Evolutionary conservation across 2,888 invertebrate species (phyloP).

Genomic region (Tetrapedia diversipes): DNA sequence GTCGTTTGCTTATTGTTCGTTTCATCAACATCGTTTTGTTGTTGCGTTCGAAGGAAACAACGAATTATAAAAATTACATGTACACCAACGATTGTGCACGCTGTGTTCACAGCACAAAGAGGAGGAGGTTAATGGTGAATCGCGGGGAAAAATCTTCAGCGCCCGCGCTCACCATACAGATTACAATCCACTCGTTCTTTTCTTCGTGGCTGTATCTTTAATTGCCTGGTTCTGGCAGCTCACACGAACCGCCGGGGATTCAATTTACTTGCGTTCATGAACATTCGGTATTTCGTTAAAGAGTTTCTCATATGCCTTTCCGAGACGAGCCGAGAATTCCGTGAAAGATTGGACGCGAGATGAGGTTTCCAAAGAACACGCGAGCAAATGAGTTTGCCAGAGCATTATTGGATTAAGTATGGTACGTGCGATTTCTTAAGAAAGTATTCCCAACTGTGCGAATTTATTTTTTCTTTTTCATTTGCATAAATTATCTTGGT

Average conservation of each 20-base stretch:
- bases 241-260: conserved; percentile 10
- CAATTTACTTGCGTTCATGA: conserved; percentile 42
- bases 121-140: not conserved
- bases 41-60: conserved; percentile 65
- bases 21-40: conserved; percentile 47
- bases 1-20: no score
- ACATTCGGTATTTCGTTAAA: conserved; percentile 45
- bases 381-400: conserved; percentile 26
- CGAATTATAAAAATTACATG: conserved; percentile 78
- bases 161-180: conserved; percentile 38
- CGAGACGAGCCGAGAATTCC: conserved; percentile 4
- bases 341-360: conserved; percentile 3
- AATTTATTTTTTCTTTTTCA: no score
- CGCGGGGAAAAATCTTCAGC: conserved; percentile 36
- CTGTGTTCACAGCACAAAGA: conserved; percentile 32
- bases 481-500: no score
- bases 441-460: no score
- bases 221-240: conserved; percentile 31
- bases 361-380: conserved; percentile 18
- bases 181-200: conserved; percentile 55
- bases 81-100: conserved; percentile 64
- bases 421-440: not conserved
- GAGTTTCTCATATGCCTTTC: conserved; percentile 19
- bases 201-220: conserved; percentile 38
- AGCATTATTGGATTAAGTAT: not conserved